These are phyloP conservation scores for Sinella curviseta DNA, from an alignment of 1,140 invertebrate species.

Conservation along the genomic window DNA sequence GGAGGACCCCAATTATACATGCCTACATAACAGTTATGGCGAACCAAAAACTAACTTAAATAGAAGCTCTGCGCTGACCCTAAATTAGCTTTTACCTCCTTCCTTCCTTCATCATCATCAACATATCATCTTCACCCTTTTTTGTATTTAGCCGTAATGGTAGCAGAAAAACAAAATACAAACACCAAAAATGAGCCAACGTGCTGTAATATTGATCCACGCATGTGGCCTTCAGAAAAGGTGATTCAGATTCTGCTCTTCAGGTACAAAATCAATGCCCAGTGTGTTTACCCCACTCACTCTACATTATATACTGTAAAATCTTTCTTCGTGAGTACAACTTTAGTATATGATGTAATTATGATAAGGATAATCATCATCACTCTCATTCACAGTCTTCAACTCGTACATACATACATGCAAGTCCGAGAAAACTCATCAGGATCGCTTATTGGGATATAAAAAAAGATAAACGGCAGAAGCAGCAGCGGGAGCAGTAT, in stretches of 20 bases:
- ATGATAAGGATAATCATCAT: not conserved
- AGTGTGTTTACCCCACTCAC: not conserved
- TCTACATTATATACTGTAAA: not conserved
- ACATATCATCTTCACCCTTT: too few species aligned
- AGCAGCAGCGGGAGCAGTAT: not conserved
- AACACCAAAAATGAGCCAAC: not conserved
- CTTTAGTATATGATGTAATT: too few species aligned
- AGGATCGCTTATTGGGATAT: not conserved
- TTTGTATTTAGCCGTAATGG: not conserved
- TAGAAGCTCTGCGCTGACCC: too few species aligned
- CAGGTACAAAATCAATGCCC: slow-evolving; percentile 5
- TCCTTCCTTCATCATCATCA: too few species aligned
- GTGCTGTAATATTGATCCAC: not conserved
- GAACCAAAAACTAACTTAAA: too few species aligned
- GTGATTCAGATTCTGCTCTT: too few species aligned
- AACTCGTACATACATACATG: not conserved
- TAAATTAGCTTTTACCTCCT: not conserved
- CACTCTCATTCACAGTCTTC: not conserved
- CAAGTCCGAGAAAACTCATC: not conserved
- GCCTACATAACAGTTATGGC: too few species aligned
- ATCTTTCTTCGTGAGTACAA: not conserved
- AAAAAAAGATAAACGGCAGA: not conserved
- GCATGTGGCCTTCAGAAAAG: slow-evolving; percentile 15
- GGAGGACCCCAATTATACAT: not conserved
- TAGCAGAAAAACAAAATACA: not conserved